Conservation (phyloP, 2,888 invertebrate species). For the Chouioia cunea region DNA sequence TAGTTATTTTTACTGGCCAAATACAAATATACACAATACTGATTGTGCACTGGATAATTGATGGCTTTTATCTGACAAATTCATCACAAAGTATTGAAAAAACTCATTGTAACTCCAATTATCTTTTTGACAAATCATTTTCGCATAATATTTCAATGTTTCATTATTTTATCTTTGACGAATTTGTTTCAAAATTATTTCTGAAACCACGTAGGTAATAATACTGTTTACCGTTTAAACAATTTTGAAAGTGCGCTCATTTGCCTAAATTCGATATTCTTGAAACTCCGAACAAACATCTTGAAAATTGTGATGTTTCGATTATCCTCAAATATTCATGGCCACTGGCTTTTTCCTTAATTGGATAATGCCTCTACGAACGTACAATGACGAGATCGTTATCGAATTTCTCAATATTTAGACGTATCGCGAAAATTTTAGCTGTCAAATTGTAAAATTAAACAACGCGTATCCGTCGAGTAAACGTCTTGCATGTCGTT, state of each 20-base stretch:
- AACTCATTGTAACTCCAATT: neutral
- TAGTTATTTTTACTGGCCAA: too few relatives aligned
- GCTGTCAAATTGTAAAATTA: neutral
- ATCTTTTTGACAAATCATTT: constrained; percentile 3
- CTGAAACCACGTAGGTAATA: neutral
- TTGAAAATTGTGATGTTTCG: neutral
- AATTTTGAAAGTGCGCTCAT: constrained; percentile 28
- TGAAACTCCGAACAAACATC: constrained; percentile 34
- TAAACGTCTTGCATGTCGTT: too few relatives aligned
- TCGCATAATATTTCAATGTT: constrained; percentile 28
- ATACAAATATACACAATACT: neutral
- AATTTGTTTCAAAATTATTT: constrained; percentile 11
- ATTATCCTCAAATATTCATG: neutral
- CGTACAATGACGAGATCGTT: neutral
- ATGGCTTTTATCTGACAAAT: too few relatives aligned
- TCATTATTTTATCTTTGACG: neutral
- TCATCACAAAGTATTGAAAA: too few relatives aligned
- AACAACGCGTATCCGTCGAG: too few relatives aligned
- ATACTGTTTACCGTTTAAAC: constrained; percentile 14
- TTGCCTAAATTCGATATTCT: constrained; percentile 45
- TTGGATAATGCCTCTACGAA: neutral
- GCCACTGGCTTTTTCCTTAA: constrained; percentile 11
- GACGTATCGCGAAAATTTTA: neutral
- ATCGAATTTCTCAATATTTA: constrained; percentile 5
- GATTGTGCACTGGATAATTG: too few relatives aligned